Conservation (phyloP, 2,888 invertebrate species). For the Agriopis leucophaearia region DNA sequence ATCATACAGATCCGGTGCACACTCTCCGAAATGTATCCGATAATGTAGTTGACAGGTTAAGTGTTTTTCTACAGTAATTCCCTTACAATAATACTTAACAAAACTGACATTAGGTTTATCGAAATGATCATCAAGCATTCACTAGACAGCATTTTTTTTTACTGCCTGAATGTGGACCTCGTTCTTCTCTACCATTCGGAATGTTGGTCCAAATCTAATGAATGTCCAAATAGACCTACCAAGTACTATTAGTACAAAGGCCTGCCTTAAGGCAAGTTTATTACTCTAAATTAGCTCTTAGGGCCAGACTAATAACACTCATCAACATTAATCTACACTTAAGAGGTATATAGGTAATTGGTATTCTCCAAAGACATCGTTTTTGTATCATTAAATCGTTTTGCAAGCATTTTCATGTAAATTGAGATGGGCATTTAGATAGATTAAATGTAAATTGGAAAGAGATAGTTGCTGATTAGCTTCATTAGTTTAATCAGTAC, state of each 20-base stretch:
- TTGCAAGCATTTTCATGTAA: conserved; percentile 1
- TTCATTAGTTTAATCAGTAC: conserved; percentile 5
- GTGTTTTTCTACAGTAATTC: too few relatives aligned
- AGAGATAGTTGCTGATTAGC: not conserved
- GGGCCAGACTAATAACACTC: conserved; percentile 22
- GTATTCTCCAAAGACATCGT: not conserved
- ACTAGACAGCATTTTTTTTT: too few relatives aligned
- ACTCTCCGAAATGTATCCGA: too few relatives aligned
- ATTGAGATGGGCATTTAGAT: not conserved
- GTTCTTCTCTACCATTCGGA: not conserved
- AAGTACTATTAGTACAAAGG: not conserved
- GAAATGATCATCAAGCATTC: too few relatives aligned
- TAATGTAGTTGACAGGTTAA: too few relatives aligned
- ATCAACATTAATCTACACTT: conserved; percentile 15
- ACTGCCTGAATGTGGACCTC: too few relatives aligned
- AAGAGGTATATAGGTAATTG: not conserved
- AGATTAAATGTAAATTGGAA: not conserved
- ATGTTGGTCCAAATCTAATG: not conserved
- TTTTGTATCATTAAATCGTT: not conserved
- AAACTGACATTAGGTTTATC: too few relatives aligned
- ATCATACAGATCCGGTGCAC: too few relatives aligned
- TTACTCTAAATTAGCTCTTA: conserved; percentile 18
- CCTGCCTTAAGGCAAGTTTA: not conserved
- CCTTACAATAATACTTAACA: too few relatives aligned
- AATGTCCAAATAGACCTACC: not conserved